These are phyloP conservation scores for Tridacna crocea DNA, from an alignment of 2,888 invertebrate species.

Conservation along the genomic window DNA sequence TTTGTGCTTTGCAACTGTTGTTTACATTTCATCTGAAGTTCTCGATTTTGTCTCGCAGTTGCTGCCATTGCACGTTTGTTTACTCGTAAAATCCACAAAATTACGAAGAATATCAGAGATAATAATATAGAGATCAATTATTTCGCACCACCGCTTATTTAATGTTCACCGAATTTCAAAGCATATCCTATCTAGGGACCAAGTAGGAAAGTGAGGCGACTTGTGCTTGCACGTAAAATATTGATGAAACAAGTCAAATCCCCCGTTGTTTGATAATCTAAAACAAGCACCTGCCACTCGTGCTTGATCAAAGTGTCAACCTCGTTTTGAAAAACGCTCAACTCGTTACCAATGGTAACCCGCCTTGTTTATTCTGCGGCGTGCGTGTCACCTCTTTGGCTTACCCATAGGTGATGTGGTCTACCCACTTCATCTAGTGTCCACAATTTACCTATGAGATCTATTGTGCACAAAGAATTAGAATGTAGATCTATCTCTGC, in stretches of 20 bases:
- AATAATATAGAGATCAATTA: too few species aligned
- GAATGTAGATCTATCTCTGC: too few species aligned
- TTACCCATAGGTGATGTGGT: not conserved
- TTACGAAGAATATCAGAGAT: too few species aligned
- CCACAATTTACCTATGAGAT: too few species aligned
- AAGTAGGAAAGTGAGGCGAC: too few species aligned
- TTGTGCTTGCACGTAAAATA: not conserved
- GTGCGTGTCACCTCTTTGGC: slow-evolving; percentile 4
- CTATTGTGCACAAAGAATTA: too few species aligned
- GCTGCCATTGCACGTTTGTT: slow-evolving; percentile 86
- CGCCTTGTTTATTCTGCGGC: too few species aligned
- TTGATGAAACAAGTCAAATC: not conserved
- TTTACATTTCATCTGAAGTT: slow-evolving; percentile 89
- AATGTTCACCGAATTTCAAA: too few species aligned
- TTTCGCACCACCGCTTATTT: too few species aligned
- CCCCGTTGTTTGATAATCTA: not conserved
- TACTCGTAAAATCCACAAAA: not conserved
- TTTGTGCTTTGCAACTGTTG: slow-evolving; percentile 87
- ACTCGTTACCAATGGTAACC: slow-evolving; percentile 42
- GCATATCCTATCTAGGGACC: too few species aligned
- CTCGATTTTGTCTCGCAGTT: slow-evolving; percentile 90
- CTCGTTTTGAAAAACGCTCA: slow-evolving; percentile 47
- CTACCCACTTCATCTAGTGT: not conserved
- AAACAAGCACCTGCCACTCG: slow-evolving; percentile 45
- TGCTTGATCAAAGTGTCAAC: slow-evolving; percentile 1